Conservation (phyloP, 2,113 vertebrate genomes). For the Leuciscus idus region DNA sequence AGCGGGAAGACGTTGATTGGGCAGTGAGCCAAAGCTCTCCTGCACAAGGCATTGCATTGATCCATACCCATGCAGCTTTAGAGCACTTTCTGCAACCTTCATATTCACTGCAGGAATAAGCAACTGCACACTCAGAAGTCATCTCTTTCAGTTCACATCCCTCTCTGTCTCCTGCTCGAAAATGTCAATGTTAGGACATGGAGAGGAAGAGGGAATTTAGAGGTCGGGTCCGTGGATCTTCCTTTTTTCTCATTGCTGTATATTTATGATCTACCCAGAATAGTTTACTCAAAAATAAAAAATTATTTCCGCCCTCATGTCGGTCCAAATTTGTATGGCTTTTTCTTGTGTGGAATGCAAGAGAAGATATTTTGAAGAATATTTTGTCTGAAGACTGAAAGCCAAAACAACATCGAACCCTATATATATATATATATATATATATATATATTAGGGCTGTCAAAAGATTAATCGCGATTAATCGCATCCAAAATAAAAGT, state of each 20-base stretch:
- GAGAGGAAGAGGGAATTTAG: slow-evolving; percentile 9
- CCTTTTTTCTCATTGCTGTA: neutral
- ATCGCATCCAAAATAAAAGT: no score
- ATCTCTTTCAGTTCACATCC: neutral
- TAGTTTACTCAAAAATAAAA: neutral
- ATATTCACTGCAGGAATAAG: slow-evolving; percentile 56
- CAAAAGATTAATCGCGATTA: no score
- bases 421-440: no score
- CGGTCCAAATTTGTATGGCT: no score
- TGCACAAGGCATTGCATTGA: slow-evolving; percentile 58
- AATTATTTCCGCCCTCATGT: no score
- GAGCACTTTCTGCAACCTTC: slow-evolving; percentile 69
- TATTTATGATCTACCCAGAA: neutral
- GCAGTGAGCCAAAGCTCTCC: slow-evolving; percentile 69
- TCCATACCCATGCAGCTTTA: slow-evolving; percentile 63
- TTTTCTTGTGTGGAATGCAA: no score
- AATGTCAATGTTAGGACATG: neutral
- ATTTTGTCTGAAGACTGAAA: no score
- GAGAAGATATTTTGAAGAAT: no score
- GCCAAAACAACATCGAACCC: no score
- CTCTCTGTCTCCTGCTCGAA: neutral
- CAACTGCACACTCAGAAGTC: slow-evolving; percentile 3
- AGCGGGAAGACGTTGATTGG: slow-evolving; percentile 65
- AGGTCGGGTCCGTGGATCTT: neutral
- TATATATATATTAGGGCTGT: no score